Evolutionary conservation across 2,888 invertebrate species (phyloP).

Genomic region (Dryococelus australis): DNA sequence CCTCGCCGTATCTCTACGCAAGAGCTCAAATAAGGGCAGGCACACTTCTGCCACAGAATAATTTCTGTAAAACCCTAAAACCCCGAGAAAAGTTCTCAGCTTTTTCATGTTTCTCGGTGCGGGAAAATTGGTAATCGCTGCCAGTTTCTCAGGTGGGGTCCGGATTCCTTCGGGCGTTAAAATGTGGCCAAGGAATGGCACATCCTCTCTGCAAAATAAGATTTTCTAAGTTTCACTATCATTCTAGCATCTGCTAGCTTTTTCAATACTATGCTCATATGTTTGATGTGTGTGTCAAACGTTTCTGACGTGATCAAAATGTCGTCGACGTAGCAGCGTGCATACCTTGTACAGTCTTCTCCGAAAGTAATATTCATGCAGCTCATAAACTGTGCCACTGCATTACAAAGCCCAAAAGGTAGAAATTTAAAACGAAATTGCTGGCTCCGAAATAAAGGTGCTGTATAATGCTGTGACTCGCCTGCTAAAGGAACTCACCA

Average conservation of each 20-base stretch:
- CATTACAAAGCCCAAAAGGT: background rate
- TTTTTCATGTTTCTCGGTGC: background rate
- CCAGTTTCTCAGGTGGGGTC: background rate
- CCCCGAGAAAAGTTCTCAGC: background rate
- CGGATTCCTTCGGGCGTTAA: constrained; percentile 7
- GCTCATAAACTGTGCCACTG: constrained; percentile 16
- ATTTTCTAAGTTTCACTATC: constrained; percentile 24
- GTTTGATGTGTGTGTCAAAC: constrained; percentile 7
- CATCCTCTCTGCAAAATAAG: background rate
- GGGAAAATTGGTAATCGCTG: background rate
- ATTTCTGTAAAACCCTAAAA: constrained; percentile 17
- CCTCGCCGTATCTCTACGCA: no score
- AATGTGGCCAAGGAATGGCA: constrained; percentile 27
- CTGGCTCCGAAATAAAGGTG: constrained; percentile 39
- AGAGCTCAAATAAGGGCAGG: no score
- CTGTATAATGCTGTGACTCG: constrained; percentile 42
- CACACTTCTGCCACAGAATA: no score
- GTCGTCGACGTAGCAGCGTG: constrained; percentile 7
- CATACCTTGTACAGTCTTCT: background rate
- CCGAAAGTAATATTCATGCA: background rate
- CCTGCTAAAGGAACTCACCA: constrained; percentile 42
- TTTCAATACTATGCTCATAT: background rate
- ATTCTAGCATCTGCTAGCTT: background rate
- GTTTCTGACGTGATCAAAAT: background rate
- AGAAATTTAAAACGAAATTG: constrained; percentile 40